Percentiles rank a stretch among this genome's conserved stretches.
These are phyloP conservation scores for Thamnophis elegans DNA, from an alignment of 2,797 vertebrate species.

Conservation along the genomic window DNA sequence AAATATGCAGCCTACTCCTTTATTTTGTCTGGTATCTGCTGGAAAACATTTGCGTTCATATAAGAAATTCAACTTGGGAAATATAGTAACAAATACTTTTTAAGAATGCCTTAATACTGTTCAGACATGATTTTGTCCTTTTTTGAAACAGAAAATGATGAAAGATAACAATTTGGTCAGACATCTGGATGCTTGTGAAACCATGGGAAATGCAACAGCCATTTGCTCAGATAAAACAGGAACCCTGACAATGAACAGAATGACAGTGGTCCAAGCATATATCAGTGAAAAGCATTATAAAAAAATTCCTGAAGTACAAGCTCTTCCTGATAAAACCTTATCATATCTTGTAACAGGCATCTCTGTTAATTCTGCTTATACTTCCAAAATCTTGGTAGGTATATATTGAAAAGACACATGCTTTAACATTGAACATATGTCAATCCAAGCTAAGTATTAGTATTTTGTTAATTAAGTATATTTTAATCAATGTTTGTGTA, in stretches of 20 bases:
- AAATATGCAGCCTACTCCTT: not conserved
- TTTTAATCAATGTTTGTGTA: not conserved
- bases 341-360: conserved; percentile 91
- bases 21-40: not conserved
- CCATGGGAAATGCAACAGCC: conserved; percentile 98
- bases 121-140: conserved; percentile 48
- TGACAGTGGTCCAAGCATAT: conserved; percentile 95
- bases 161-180: conserved; percentile 98
- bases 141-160: conserved; percentile 94
- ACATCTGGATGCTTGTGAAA: conserved; percentile 97
- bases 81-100: conserved; percentile 25
- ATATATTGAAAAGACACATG: not conserved
- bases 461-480: not conserved
- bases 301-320: conserved; percentile 89
- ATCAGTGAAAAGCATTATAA: conserved; percentile 89
- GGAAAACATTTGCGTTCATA: not conserved
- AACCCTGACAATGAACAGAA: conserved; percentile 98
- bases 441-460: not conserved
- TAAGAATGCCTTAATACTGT: conserved; percentile 18
- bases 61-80: conserved; percentile 2
- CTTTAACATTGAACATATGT: not conserved
- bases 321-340: conserved; percentile 83
- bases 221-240: conserved; percentile 99
- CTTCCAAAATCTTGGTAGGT: conserved; percentile 97
- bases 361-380: conserved; percentile 97